Evolutionary conservation across 1,140 invertebrate species (phyloP).

Genomic region (Carposina sasakii): DNA sequence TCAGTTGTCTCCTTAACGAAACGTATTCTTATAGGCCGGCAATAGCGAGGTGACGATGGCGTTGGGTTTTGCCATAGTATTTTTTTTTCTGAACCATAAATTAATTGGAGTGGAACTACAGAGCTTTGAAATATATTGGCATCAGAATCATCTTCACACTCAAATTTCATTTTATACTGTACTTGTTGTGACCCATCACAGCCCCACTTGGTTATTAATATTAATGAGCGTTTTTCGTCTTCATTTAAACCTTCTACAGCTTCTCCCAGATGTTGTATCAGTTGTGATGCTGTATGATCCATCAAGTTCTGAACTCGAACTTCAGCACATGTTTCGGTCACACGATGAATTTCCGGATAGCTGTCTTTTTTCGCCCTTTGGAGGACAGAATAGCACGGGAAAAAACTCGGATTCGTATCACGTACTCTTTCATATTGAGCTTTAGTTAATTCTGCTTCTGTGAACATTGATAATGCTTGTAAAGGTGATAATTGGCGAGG

Average conservation of each 20-base stretch:
- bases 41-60: constrained; percentile 34
- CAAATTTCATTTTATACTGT: constrained; percentile 39
- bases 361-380: constrained; percentile 17
- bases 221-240: constrained; percentile 24
- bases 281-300: constrained; percentile 29
- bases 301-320: constrained; percentile 35
- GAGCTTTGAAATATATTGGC: constrained; percentile 38
- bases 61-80: constrained; percentile 36
- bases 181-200: constrained; percentile 39
- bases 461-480: constrained; percentile 24
- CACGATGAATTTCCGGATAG: constrained; percentile 16
- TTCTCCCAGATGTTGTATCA: constrained; percentile 29
- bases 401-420: constrained; percentile 16
- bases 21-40: constrained; percentile 31
- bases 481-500: constrained; percentile 11
- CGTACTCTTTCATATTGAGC: constrained; percentile 17
- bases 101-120: constrained; percentile 35
- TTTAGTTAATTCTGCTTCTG: constrained; percentile 22
- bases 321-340: constrained; percentile 37
- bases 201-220: constrained; percentile 35
- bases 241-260: constrained; percentile 24
- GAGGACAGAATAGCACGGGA: constrained; percentile 9
- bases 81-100: constrained; percentile 18
- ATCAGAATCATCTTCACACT: constrained; percentile 22
- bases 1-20: constrained; percentile 31